Evolutionary conservation across 2,888 invertebrate species (phyloP), one percentile per base, ranked within the genome.

Genomic region (Adela reaumurella): DNA sequence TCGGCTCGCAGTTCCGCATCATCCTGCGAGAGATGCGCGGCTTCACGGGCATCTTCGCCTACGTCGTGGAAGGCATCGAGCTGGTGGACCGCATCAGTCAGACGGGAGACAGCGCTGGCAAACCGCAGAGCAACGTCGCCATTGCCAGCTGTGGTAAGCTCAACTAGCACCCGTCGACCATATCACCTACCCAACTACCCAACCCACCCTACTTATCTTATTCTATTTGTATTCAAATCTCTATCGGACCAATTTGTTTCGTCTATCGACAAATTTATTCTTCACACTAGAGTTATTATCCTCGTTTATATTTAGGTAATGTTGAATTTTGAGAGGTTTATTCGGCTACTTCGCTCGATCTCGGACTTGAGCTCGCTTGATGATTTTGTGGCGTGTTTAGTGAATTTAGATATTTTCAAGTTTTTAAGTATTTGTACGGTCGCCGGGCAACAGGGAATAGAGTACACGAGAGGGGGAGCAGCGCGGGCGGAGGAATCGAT

Each of bases 1-100:
- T 91, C n/a, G 91, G 90, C 19, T 90, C 90, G 50, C 91, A 91
- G 68, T 92, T 91, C 72, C 85, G 91, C 55, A 85, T 91, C 55
- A 88, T 91, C 57, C 72, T 91, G 59, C 87, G 89, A 57, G 90
- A 91, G 65, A 90, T 90, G 88, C 82, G 89, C 53, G 89, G 89
- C 43, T 91, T 91, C 69, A 90, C 90, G 4, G 90, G 88, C 43
- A 90, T 91, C 55, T 91, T 92, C 64, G 91, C 87, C 29, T 86
- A 86, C 68, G 90, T 92, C 14, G 84, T 90, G 57, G 90, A 90
- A 60, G 90, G 90, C 17, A 77, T 91, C 54, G 90, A 90, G 59
- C 76, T 90, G 58, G 85, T 90, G 52, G 90, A 90, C 64, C 87
- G 88, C 64, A 87, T 90, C 59, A 87, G 89, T 57, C 86, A 87